These are phyloP conservation scores for Todus mexicanus DNA, from an alignment of 2,797 vertebrate genomes.

Conservation along the genomic window DNA sequence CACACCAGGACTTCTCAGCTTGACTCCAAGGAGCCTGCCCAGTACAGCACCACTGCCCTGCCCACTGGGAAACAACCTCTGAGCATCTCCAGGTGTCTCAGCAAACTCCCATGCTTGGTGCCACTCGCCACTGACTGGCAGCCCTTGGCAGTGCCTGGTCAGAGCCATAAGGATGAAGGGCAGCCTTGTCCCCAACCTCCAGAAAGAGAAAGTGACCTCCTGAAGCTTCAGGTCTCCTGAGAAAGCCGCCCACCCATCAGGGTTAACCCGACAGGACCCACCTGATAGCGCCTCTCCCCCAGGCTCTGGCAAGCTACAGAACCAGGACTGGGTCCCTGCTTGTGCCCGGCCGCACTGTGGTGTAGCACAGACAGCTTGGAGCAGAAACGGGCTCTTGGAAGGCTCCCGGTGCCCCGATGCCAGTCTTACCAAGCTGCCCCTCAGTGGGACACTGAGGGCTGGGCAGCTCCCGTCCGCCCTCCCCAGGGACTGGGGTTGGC, in stretches of 20 bases:
- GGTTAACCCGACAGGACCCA: neutral
- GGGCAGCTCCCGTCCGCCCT: accelerated
- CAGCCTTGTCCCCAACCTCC: neutral
- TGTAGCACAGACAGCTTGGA: neutral
- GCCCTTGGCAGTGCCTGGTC: neutral
- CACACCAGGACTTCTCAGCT: accelerated
- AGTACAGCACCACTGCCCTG: neutral
- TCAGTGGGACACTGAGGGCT: accelerated
- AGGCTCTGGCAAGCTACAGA: neutral
- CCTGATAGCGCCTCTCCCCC: neutral
- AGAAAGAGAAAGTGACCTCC: neutral
- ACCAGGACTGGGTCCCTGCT: accelerated
- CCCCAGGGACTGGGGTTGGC: accelerated
- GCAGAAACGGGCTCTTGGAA: accelerated
- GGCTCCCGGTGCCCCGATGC: neutral
- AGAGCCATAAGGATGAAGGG: neutral
- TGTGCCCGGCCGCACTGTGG: accelerated
- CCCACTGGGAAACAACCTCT: neutral
- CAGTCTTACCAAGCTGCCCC: neutral
- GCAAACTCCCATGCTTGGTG: neutral
- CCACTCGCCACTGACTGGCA: neutral
- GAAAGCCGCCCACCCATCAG: neutral
- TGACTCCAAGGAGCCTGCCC: neutral
- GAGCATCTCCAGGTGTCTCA: neutral
- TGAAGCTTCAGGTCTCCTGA: neutral